These are phyloP conservation scores for Pagrus major DNA, from an alignment of 2,113 vertebrate genomes.

Conservation along the genomic window DNA sequence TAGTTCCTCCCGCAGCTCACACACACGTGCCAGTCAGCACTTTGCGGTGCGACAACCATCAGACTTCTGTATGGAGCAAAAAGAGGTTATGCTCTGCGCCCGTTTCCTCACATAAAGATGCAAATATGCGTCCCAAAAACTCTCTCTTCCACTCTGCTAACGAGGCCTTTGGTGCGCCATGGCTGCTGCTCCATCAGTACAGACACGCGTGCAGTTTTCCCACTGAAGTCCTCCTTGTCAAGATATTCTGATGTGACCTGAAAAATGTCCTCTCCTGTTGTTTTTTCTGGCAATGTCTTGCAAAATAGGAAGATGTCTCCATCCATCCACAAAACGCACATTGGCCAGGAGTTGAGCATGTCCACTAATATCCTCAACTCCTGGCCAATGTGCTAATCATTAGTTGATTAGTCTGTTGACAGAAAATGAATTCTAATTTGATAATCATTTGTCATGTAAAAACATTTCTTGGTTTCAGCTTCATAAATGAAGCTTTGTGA, in stretches of 20 bases:
- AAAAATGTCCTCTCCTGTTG: slow-evolving; percentile 30
- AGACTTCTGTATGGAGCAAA: too few species aligned
- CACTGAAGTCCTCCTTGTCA: neutral
- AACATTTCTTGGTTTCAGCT: too few species aligned
- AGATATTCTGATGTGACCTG: slow-evolving; percentile 43
- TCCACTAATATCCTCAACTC: too few species aligned
- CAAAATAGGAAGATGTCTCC: too few species aligned
- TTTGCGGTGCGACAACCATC: neutral
- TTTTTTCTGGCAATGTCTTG: slow-evolving; percentile 21
- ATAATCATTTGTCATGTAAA: too few species aligned
- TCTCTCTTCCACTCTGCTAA: too few species aligned
- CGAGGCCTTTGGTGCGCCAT: slow-evolving; percentile 1
- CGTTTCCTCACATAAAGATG: too few species aligned
- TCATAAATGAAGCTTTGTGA: too few species aligned
- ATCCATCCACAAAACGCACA: slow-evolving; percentile 28
- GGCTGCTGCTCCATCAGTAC: slow-evolving; percentile 27
- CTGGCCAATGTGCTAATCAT: too few species aligned
- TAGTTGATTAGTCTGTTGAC: too few species aligned
- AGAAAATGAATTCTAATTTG: too few species aligned
- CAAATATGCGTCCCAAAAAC: neutral
- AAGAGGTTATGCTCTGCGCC: too few species aligned
- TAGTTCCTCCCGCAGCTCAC: slow-evolving; percentile 1
- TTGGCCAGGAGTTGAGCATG: neutral
- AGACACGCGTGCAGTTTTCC: slow-evolving; percentile 30
- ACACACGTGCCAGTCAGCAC: neutral